Base-by-base conservation (phyloP, 1,140 invertebrate species). In the Euglossa dilemma region DNA sequence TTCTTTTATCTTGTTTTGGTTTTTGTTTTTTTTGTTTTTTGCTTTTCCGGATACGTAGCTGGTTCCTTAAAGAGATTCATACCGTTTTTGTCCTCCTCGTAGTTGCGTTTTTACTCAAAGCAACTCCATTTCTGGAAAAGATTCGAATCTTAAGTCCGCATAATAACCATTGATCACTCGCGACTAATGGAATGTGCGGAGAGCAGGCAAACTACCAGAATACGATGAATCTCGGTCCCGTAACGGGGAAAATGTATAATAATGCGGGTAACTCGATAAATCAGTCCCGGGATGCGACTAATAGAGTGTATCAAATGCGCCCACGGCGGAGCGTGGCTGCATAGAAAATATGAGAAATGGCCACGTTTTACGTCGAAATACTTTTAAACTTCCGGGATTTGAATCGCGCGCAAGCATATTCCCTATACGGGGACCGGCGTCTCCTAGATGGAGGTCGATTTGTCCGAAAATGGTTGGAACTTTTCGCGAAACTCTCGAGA, bases 261-360 rank as follows among this genome's bases (percentile, higher is more conserved):
- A 88, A 89, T 80, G 72, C 77, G 80, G 83, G 72, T 76, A 85
- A 89, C 83, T 86, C 89, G 82, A 93, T 93, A 92, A 93, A 94
- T 94, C 93, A 92, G 84, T 61, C 66, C 73, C 69, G 89, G 90
- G 87, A 90, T 86, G 88, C 79, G 87, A 87, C 92, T 93, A 94
- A 94, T 93, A 94, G 93, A 89, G 88, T 94, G 92, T 93, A 94
- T 94, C 92, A 93, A 94, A 91, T 91, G 91, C 85, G 90, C 59
- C 80, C 66, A 87, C 92, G 90, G 78, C 84, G 85, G 80, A 91
- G 84, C 91, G 87, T 88, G 83, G 50, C 85, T 89, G 88, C 87
- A 92, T 90, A 91, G 89, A 89, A 92, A 90, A 91, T 90, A 93
- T 93, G 92, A 93, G 89, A 92, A 92, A 92, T 91, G 92, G 80